Evolutionary conservation across 2,113 vertebrate genomes (phyloP).

Genomic region (Percopsis transmontana): DNA sequence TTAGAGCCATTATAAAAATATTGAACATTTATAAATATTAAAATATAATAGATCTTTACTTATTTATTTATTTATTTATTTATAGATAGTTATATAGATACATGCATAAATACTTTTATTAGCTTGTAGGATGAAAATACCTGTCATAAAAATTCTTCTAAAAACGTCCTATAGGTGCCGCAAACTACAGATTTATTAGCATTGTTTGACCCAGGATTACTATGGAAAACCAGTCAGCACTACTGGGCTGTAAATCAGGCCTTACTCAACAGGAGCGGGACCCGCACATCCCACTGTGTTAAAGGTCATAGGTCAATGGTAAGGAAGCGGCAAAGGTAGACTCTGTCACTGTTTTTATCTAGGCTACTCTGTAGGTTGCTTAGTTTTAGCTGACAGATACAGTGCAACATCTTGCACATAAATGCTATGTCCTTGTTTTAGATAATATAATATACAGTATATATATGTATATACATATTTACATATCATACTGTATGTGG

Average conservation of each 20-base stretch:
- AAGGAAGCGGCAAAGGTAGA: slow-evolving; percentile 41
- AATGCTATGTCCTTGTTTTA: too few relatives aligned
- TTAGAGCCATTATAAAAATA: too few relatives aligned
- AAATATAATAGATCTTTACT: too few relatives aligned
- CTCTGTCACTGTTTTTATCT: slow-evolving; percentile 28
- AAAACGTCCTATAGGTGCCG: background rate
- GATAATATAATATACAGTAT: too few relatives aligned
- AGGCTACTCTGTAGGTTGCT: slow-evolving; percentile 5
- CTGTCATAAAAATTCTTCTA: too few relatives aligned
- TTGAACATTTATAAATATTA: too few relatives aligned
- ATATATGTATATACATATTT: slow-evolving; percentile 19
- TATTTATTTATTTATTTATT: too few relatives aligned
- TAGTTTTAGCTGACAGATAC: background rate
- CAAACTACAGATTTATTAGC: slow-evolving; percentile 52
- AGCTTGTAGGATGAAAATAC: too few relatives aligned
- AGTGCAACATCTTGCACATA: too few relatives aligned
- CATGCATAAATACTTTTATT: too few relatives aligned
- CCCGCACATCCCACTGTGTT: slow-evolving; percentile 35
- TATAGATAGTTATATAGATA: too few relatives aligned
- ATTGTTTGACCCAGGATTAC: slow-evolving; percentile 55
- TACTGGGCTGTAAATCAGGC: slow-evolving; percentile 65
- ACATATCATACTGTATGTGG: slow-evolving; percentile 10
- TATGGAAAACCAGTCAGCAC: slow-evolving; percentile 45
- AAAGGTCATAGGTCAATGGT: slow-evolving; percentile 52
- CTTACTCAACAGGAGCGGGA: slow-evolving; percentile 37